A percentile compares a stretch with the other conserved stretches of the same genome.
Evolutionary conservation across 2,888 invertebrate species (phyloP).

Genomic region (Brachypalpus laphriformis): DNA sequence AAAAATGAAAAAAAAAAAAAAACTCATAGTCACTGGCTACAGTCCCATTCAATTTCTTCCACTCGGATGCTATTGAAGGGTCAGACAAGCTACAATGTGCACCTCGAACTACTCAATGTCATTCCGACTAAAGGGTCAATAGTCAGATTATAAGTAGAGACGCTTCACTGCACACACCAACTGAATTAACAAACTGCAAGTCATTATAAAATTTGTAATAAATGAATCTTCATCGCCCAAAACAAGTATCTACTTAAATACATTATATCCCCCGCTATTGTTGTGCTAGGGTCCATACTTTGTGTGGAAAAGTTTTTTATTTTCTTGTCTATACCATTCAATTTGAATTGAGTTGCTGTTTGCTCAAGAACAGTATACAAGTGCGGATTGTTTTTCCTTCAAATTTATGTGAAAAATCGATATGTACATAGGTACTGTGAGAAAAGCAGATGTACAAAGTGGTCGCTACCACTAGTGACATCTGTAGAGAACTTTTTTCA

Average conservation of each 20-base stretch:
- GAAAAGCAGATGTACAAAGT: neutral
- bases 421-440: neutral
- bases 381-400: neutral
- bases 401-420: constrained; percentile 49
- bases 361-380: neutral
- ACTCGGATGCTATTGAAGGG: constrained; percentile 5
- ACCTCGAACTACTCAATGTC: neutral
- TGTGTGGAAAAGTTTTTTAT: neutral
- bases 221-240: neutral
- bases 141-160: constrained; percentile 1
- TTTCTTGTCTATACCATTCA: constrained; percentile 21
- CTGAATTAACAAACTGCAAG: constrained; percentile 2
- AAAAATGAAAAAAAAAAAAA: neutral
- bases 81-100: neutral
- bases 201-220: constrained; percentile 32
- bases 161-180: constrained; percentile 9
- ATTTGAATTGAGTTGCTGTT: constrained; percentile 17
- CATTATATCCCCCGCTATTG: neutral
- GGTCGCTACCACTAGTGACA: constrained; percentile 37
- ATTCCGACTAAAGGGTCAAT: constrained; percentile 18
- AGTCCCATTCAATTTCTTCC: neutral
- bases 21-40: neutral
- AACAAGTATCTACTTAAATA: no score
- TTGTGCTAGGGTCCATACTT: neutral
- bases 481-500: constrained; percentile 56